These are phyloP conservation scores for Physella acuta DNA, from an alignment of 1,140 invertebrate species.

Conservation along the genomic window DNA sequence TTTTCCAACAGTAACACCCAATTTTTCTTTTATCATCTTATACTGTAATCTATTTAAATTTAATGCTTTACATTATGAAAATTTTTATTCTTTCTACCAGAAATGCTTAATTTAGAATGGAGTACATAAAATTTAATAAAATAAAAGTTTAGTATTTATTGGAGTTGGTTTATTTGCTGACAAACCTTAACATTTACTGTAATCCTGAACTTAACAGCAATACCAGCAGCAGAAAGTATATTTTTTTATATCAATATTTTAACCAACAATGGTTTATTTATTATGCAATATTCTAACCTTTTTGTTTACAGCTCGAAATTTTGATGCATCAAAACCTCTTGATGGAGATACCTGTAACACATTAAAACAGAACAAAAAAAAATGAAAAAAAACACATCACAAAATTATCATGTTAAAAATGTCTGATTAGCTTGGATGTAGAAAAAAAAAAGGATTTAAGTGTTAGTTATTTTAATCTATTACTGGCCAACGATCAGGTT, in stretches of 20 bases:
- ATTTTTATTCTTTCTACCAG: too few relatives aligned
- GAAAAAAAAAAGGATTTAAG: too few relatives aligned
- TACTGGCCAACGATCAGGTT: background rate
- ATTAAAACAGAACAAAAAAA: background rate
- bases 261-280: too few relatives aligned
- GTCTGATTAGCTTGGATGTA: background rate
- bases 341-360: constrained; percentile 7
- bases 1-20: too few relatives aligned
- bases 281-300: background rate
- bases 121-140: background rate
- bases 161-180: background rate
- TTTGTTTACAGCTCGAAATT: constrained; percentile 14
- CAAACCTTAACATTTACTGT: background rate
- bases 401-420: background rate
- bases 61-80: too few relatives aligned
- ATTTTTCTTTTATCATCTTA: too few relatives aligned
- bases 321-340: constrained; percentile 9
- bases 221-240: background rate
- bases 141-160: background rate
- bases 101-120: background rate
- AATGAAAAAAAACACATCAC: background rate
- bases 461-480: too few relatives aligned
- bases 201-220: background rate
- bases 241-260: background rate
- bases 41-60: too few relatives aligned